Conservation (phyloP, 2,888 invertebrate species). For the Drosophila stalkeri region DNA sequence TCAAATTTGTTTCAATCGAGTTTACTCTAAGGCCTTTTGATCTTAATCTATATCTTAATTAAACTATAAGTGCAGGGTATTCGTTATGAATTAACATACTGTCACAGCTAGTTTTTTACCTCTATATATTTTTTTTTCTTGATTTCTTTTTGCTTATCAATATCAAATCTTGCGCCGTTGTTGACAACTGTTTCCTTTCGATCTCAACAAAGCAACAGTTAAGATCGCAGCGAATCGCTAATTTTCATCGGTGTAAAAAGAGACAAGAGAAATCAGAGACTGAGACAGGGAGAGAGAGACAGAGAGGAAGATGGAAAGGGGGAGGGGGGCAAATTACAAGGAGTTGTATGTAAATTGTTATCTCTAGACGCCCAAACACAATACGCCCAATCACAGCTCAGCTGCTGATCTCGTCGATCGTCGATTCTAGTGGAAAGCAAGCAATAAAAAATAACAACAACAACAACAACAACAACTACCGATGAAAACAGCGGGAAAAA, state of each 20-base stretch:
- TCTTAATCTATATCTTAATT: not conserved
- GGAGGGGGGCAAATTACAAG: conserved; percentile 37
- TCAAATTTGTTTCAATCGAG: not conserved
- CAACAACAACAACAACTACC: conserved; percentile 1
- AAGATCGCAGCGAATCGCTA: conserved; percentile 65
- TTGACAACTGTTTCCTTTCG: conserved; percentile 63
- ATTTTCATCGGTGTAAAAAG: conserved; percentile 70
- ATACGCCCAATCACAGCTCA: conserved; percentile 60
- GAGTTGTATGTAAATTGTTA: conserved; percentile 70
- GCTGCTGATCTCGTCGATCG: conserved; percentile 22
- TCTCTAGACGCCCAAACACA: conserved; percentile 76
- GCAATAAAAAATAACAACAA: conserved; percentile 41
- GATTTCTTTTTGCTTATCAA: conserved; percentile 35
- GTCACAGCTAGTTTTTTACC: not conserved
- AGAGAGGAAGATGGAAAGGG: conserved; percentile 23
- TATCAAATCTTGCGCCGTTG: conserved; percentile 35
- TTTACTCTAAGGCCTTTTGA: not conserved
- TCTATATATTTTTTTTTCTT: conserved; percentile 1
- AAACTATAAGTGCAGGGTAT: conserved; percentile 3
- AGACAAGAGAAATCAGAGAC: conserved; percentile 28
- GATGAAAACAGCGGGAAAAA: conserved; percentile 43
- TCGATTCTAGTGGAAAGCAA: conserved; percentile 50
- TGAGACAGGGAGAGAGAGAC: conserved; percentile 16
- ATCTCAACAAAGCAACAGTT: conserved; percentile 38
- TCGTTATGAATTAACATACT: not conserved